Evolutionary conservation across 2,888 invertebrate species (phyloP).

Genomic region (Clusia tigrina): DNA sequence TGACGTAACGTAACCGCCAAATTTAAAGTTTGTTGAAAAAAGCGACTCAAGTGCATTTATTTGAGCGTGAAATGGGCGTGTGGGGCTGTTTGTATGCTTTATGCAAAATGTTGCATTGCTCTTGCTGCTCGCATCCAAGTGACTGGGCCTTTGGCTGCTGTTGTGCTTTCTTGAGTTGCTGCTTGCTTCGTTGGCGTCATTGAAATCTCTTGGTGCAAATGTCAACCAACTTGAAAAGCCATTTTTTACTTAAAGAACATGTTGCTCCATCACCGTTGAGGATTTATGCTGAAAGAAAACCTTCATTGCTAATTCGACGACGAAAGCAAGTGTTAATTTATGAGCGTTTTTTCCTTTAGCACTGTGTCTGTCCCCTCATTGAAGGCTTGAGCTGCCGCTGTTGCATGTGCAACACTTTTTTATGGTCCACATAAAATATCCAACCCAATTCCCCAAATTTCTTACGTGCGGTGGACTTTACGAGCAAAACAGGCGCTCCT

Average conservation of each 20-base stretch:
- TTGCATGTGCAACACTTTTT: background rate
- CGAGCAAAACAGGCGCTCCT: too few species aligned
- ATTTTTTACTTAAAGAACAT: conserved; percentile 28
- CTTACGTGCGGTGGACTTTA: too few species aligned
- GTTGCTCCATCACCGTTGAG: too few species aligned
- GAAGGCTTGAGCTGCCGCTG: background rate
- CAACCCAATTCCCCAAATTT: background rate
- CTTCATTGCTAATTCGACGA: conserved; percentile 20
- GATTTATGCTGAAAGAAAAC: too few species aligned
- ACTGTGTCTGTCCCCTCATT: background rate
- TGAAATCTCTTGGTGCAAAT: conserved; percentile 29
- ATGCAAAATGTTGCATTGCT: background rate
- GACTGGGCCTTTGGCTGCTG: background rate
- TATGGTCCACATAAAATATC: too few species aligned
- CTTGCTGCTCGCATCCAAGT: background rate
- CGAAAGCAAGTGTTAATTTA: conserved; percentile 25
- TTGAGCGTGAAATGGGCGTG: background rate
- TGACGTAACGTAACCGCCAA: background rate
- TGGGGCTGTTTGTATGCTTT: background rate
- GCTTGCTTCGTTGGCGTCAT: background rate
- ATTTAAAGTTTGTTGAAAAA: background rate
- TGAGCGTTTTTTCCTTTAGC: conserved; percentile 7
- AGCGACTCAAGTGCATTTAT: background rate
- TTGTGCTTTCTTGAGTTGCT: background rate
- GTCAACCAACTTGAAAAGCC: conserved; percentile 29